phyloP scores from a whole-genome alignment of 2,888 invertebrate genomes.

The Invenusta paracnida region DNA sequence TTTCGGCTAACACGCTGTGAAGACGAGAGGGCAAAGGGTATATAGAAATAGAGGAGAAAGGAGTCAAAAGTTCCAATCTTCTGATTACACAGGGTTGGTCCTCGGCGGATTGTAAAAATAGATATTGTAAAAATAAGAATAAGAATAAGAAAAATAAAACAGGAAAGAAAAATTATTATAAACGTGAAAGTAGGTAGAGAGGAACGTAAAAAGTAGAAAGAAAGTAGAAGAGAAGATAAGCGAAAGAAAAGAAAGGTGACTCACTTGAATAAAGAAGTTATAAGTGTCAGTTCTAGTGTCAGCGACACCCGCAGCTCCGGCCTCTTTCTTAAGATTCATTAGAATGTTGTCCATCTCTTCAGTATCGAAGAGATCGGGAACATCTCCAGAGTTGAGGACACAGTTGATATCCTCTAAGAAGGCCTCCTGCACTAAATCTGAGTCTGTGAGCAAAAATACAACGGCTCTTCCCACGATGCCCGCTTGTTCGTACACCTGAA shows the following conservation, averaged over 20 bases:
- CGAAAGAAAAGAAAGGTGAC: no score
- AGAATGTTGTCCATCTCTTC: slow-evolving; percentile 59
- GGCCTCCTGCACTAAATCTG: slow-evolving; percentile 52
- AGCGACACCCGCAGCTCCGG: slow-evolving; percentile 54
- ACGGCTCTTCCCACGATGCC: slow-evolving; percentile 55
- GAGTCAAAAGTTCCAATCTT: no score
- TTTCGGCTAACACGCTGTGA: slow-evolving; percentile 54
- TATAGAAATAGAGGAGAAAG: not conserved
- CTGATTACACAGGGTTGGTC: no score
- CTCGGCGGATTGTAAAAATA: no score
- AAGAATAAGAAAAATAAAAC: no score
- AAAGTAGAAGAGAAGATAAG: no score
- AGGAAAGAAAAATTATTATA: no score
- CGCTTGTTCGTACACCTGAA: slow-evolving; percentile 46
- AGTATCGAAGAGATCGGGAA: slow-evolving; percentile 59
- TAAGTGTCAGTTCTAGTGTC: slow-evolving; percentile 56
- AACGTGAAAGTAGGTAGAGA: no score
- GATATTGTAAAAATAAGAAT: no score
- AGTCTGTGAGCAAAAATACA: slow-evolving; percentile 58
- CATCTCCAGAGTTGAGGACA: slow-evolving; percentile 59
- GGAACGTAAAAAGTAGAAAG: no score
- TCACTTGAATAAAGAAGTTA: slow-evolving; percentile 55
- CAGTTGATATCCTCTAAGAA: slow-evolving; percentile 60
- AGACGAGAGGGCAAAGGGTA: not conserved
- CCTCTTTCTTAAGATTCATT: slow-evolving; percentile 58